Percentiles rank a stretch among this genome's conserved stretches.
Evolutionary conservation across 1,140 invertebrate species (phyloP).

Genomic region (Plutomurus gul): DNA sequence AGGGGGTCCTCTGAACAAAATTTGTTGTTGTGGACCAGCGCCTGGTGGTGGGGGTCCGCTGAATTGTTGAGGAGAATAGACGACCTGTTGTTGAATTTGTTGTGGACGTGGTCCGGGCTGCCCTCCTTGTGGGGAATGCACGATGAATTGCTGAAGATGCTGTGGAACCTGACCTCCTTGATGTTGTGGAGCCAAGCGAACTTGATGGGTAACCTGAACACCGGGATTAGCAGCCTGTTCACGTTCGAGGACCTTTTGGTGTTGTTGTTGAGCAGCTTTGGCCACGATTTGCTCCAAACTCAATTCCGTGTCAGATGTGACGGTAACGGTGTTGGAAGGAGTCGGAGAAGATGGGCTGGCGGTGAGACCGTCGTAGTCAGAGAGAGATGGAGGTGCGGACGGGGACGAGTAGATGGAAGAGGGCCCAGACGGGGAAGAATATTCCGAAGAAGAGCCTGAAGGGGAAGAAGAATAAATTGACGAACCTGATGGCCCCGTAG

Average conservation of each 20-base stretch:
- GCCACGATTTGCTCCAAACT: conserved; percentile 34
- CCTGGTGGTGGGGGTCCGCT: background rate
- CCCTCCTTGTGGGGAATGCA: background rate
- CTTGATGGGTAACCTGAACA: background rate
- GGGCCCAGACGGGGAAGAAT: background rate
- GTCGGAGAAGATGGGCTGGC: background rate
- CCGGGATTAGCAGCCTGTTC: conserved; percentile 23
- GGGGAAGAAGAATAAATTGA: background rate
- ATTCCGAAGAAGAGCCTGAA: background rate
- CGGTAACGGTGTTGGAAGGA: background rate
- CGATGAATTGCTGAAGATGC: conserved; percentile 2
- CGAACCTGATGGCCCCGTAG: background rate
- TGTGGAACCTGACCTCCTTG: background rate
- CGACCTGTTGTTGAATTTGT: too few relatives aligned
- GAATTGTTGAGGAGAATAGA: too few relatives aligned
- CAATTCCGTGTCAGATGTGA: background rate
- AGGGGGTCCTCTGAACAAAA: background rate
- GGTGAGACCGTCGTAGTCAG: background rate
- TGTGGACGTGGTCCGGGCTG: background rate
- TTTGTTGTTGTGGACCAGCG: background rate
- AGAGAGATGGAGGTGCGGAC: background rate
- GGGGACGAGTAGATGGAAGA: background rate
- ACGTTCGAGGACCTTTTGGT: conserved; percentile 11
- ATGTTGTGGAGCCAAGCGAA: background rate
- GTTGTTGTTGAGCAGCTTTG: conserved; percentile 37